A percentile compares a stretch with the other conserved stretches of the same genome.
Evolutionary conservation across 2,113 vertebrate species (phyloP).

Genomic region (Egretta garzetta): DNA sequence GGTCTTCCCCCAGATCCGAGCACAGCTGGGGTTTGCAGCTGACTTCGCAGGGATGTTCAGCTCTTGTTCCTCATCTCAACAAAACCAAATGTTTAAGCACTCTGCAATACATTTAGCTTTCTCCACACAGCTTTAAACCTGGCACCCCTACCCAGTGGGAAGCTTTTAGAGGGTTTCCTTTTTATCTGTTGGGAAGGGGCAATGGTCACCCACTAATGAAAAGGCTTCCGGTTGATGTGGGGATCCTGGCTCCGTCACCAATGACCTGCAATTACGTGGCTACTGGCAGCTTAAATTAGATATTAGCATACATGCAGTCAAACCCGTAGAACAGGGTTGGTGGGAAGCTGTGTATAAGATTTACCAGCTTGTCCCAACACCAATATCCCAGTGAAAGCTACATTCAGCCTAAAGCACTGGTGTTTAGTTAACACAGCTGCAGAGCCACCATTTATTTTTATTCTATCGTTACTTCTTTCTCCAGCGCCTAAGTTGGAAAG

Average conservation of each 20-base stretch:
- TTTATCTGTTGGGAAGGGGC: background rate
- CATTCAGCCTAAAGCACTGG: background rate
- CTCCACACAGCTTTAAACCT: background rate
- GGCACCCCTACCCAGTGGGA: background rate
- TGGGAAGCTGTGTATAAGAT: background rate
- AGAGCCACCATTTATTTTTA: background rate
- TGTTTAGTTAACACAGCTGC: background rate
- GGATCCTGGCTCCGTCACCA: background rate
- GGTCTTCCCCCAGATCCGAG: background rate
- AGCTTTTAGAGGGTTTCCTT: background rate
- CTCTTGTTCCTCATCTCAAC: background rate
- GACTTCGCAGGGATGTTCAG: background rate
- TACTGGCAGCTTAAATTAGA: background rate
- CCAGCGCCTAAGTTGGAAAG: background rate
- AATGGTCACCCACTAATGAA: background rate
- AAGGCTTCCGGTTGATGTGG: background rate
- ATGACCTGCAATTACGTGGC: background rate
- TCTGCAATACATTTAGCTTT: background rate
- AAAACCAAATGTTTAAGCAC: fast-evolving
- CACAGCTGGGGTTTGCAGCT: background rate
- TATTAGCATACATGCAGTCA: background rate
- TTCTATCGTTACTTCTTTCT: background rate
- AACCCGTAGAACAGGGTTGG: background rate
- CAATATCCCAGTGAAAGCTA: background rate
- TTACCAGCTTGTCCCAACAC: background rate